Evolutionary conservation across 2,888 invertebrate genomes (phyloP), one percentile per base, ranked within the genome.

Genomic region (Sphaerophoria rueppellii): DNA sequence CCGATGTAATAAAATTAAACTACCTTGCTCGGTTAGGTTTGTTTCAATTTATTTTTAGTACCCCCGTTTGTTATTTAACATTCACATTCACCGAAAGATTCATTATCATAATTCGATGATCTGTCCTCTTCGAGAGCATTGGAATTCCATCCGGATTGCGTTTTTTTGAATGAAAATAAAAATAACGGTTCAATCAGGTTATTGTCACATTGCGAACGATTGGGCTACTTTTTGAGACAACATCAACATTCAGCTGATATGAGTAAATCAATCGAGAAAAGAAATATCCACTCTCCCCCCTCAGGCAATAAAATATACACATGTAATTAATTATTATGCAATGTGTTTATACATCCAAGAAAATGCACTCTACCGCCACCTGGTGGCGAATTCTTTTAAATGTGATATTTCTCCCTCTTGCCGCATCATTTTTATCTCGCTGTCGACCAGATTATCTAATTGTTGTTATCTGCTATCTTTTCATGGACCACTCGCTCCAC

Each of bases 51-150:
- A 46, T 46, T 61, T 61, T 46, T 4, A 61, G 34, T 61, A 34
- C 1, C 11, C 9, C 9, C 16, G 6, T 11, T 24, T 43, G 43
- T 34, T 63, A 50, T 50, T 4, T 37, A 50, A 65, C 50, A 2
- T 37, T 16, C 57, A 46, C 46, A 70, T 54, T 46, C 58, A 37
- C n/a, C 54, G 52, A 63, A 7, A 43, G 40, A 24, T 11, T 34
- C 46, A 79, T 83, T 83, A 85, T 85, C 61, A 85, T 81, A 85
- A 85, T 81, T 85, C 63, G 81, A 63, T 81, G 69, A 77, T 85
- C 81, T 85, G 76, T 85, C 72, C 63, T 57, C 76, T 9, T 7
- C 9, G 76, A 73, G 72, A 80, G 16, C 52, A 80, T 76, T 76
- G 63, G 76, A 57, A 77, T 85, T 69, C 63, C 81, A 70, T 69